A percentile compares a stretch with the other conserved stretches of the same genome.
These are phyloP conservation scores for Labrus mixtus DNA, from an alignment of 2,113 vertebrate genomes.

Conservation along the genomic window DNA sequence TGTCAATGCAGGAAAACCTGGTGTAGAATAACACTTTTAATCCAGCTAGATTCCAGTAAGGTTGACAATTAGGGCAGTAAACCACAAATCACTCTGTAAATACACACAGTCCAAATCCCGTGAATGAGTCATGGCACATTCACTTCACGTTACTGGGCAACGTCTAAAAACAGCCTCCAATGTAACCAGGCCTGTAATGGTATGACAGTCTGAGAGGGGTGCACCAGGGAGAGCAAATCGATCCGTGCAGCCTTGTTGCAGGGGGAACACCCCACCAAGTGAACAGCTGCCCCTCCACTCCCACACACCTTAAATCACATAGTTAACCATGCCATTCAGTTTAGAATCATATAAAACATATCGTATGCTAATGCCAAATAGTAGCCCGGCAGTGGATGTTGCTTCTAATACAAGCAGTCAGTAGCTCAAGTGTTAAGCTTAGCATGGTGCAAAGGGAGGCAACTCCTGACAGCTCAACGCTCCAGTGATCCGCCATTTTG, in stretches of 20 bases:
- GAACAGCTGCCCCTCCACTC: slow-evolving; percentile 62
- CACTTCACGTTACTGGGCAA: slow-evolving; percentile 68
- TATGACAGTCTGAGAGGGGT: slow-evolving; percentile 48
- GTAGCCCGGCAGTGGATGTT: too few species aligned
- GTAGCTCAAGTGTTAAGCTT: slow-evolving; percentile 22
- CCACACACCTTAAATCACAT: slow-evolving; percentile 36
- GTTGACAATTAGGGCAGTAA: slow-evolving; percentile 24
- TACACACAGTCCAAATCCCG: slow-evolving; percentile 59
- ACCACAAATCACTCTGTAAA: slow-evolving; percentile 58
- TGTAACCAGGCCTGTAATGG: slow-evolving; percentile 56
- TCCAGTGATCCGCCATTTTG: slow-evolving; percentile 81
- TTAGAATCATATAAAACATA: not conserved
- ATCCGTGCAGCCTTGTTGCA: slow-evolving; percentile 43
- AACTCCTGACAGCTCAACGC: slow-evolving; percentile 77
- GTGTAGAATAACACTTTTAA: not conserved
- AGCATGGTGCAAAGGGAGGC: slow-evolving; percentile 69
- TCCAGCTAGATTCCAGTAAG: slow-evolving; percentile 13
- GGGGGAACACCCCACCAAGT: slow-evolving; percentile 63
- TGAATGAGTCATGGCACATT: slow-evolving; percentile 77
- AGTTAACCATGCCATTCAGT: slow-evolving; percentile 8
- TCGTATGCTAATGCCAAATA: not conserved
- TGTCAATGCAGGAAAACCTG: not conserved
- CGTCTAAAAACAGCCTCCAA: slow-evolving; percentile 76
- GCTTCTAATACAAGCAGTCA: not conserved
- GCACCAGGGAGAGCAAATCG: slow-evolving; percentile 43